These are phyloP conservation scores for Halichondria panicea DNA, from an alignment of 37 sponge, comb jelly and placozoan species.

Conservation along the genomic window DNA sequence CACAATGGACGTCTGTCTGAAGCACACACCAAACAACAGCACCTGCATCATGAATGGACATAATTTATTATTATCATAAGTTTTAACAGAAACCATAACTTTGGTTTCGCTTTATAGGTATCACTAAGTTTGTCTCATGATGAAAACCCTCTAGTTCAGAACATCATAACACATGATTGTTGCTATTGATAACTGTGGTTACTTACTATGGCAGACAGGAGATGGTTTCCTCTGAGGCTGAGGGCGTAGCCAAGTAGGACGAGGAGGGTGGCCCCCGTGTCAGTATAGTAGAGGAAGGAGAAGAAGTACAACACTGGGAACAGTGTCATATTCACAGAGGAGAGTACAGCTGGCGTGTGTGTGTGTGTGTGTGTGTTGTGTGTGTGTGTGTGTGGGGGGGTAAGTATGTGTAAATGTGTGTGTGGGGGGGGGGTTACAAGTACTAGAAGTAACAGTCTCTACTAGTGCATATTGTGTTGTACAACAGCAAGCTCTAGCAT, in stretches of 20 bases:
- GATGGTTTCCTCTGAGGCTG: conserved; percentile 30
- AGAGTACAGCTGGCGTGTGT: conserved; percentile 4
- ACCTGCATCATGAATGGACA: conserved; percentile 25
- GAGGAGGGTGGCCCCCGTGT: conserved; percentile 79
- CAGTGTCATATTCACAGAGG: conserved; percentile 57
- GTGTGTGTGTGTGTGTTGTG: not conserved
- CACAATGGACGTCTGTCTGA: conserved; percentile 88
- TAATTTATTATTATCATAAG: too few species aligned
- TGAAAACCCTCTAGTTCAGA: too few species aligned
- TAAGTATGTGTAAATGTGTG: not conserved
- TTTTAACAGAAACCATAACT: too few species aligned
- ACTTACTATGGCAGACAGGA: conserved; percentile 70
- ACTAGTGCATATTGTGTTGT: too few species aligned
- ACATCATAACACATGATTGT: too few species aligned
- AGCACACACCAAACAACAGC: conserved; percentile 54
- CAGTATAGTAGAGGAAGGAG: conserved; percentile 96
- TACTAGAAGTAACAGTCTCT: too few species aligned
- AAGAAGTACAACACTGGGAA: conserved; percentile 93
- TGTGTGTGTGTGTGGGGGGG: too few species aligned
- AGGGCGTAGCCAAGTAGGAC: conserved; percentile 72
- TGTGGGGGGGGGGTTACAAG: not conserved
- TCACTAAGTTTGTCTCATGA: too few species aligned
- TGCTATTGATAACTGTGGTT: too few species aligned
- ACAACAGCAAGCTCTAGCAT: too few species aligned
- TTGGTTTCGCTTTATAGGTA: too few species aligned